Percentiles rank a stretch among this genome's conserved stretches.
phyloP scores from a whole-genome alignment of 2,113 vertebrate genomes.

The Triplophysa tibetana region DNA sequence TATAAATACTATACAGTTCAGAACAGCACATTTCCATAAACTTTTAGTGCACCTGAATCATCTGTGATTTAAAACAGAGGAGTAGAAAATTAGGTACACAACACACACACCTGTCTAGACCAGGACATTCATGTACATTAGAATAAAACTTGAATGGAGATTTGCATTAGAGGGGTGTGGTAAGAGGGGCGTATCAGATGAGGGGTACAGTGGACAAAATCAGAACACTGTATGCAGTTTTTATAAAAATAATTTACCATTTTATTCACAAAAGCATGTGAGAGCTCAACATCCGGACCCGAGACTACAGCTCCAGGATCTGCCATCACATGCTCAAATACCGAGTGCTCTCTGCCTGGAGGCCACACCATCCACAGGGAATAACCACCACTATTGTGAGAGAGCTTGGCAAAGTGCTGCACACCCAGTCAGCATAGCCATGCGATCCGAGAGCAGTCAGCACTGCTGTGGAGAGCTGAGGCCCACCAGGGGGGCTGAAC shows the following conservation, averaged over 20 bases:
- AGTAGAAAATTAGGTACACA: not conserved
- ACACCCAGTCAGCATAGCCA: not conserved
- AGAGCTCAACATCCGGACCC: not conserved
- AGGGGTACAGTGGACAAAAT: conserved; percentile 58
- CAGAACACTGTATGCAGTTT: not conserved
- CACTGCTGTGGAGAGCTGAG: conserved; percentile 5
- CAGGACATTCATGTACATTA: conserved; percentile 66
- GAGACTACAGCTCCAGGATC: conserved; percentile 3
- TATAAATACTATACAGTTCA: too few species aligned
- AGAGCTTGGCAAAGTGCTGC: conserved; percentile 29
- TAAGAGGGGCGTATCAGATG: conserved; percentile 2
- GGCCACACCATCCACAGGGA: conserved; percentile 1
- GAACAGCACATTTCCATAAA: too few species aligned
- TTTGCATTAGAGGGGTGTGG: conserved; percentile 53
- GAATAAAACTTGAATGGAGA: conserved; percentile 74
- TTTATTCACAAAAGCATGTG: not conserved
- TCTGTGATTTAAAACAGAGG: too few species aligned
- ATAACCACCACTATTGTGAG: conserved; percentile 32
- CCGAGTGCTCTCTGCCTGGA: conserved; percentile 13
- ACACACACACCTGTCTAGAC: conserved; percentile 46
- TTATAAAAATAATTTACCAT: not conserved
- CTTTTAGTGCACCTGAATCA: too few species aligned
- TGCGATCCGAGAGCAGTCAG: conserved; percentile 14
- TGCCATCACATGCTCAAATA: conserved; percentile 37
- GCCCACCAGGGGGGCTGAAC: not conserved